phyloP scores from a whole-genome alignment of 2,888 invertebrate species.

The Drosophila planitibia region DNA sequence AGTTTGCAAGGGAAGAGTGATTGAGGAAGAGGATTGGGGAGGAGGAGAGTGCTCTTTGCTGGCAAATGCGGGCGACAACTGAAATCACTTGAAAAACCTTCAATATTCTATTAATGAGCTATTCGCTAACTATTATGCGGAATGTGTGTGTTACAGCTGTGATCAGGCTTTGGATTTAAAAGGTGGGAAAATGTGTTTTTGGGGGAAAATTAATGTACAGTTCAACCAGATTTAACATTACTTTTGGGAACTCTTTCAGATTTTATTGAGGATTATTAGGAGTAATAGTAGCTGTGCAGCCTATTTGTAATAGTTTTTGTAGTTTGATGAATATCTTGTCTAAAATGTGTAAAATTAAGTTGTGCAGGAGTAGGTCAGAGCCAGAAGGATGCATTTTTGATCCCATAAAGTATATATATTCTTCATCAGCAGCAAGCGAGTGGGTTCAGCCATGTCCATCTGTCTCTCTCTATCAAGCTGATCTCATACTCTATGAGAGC shows the following conservation, averaged over 20 bases:
- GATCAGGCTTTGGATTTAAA: background rate
- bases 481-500: too few relatives aligned
- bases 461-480: too few relatives aligned
- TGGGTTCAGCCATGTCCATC: too few relatives aligned
- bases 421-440: too few relatives aligned
- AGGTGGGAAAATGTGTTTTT: background rate
- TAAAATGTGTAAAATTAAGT: background rate
- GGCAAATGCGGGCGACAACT: conserved; percentile 41
- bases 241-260: background rate
- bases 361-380: too few relatives aligned
- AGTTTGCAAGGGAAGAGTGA: background rate
- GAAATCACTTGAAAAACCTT: conserved; percentile 17
- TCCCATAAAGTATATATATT: too few relatives aligned
- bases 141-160: background rate
- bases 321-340: background rate
- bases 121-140: conserved; percentile 9
- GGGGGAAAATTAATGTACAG: background rate
- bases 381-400: too few relatives aligned
- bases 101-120: conserved; percentile 11
- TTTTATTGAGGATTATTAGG: background rate
- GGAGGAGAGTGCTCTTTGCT: background rate
- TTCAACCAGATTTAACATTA: background rate
- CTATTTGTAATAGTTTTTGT: too few relatives aligned
- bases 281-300: background rate
- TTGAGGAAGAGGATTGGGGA: background rate